These are phyloP conservation scores for Chionis minor DNA, from an alignment of 2,113 vertebrate genomes.

Conservation along the genomic window DNA sequence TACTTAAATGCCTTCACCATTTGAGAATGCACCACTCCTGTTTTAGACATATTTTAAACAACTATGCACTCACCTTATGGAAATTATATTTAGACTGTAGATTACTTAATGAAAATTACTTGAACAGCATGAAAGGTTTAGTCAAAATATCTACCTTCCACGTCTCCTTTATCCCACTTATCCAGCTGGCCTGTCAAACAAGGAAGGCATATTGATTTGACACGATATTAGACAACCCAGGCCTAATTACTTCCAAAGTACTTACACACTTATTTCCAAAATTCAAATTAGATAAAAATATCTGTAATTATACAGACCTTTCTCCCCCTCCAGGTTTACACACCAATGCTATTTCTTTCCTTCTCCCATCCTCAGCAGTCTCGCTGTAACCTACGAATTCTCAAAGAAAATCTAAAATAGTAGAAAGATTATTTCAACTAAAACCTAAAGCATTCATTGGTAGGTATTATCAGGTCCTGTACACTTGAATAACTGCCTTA, in stretches of 20 bases:
- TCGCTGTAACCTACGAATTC: neutral
- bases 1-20: neutral
- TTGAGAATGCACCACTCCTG: neutral
- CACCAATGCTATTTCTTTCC: neutral
- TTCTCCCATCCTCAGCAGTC: neutral
- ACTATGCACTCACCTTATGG: neutral
- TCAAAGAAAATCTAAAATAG: neutral
- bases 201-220: neutral
- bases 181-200: neutral
- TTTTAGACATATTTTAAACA: neutral
- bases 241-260: neutral
- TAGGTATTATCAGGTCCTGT: neutral
- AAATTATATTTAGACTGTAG: neutral
- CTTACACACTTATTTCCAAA: neutral
- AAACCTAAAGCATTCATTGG: neutral
- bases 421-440: neutral
- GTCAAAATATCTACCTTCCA: neutral
- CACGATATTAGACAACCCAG: neutral
- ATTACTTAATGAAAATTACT: neutral
- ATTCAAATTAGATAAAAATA: neutral
- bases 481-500: neutral
- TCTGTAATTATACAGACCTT: neutral
- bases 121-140: neutral
- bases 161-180: neutral
- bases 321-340: neutral